phyloP scores from a whole-genome alignment of 2,113 vertebrate genomes.

The Cryptotis parvus region DNA sequence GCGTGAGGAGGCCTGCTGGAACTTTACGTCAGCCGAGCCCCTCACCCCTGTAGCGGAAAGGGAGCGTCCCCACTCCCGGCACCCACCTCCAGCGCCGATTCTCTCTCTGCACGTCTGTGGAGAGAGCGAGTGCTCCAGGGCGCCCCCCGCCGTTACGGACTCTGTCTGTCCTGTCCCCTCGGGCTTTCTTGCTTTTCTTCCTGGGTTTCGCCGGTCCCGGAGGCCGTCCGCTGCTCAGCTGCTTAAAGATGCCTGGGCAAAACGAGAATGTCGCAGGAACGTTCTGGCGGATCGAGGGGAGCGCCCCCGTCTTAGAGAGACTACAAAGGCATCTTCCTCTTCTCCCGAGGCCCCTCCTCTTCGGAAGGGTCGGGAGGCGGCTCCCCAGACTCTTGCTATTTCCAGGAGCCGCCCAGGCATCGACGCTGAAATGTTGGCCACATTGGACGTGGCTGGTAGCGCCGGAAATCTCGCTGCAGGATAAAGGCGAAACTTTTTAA shows the following conservation, averaged over 20 bases:
- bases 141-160: accelerated
- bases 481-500: neutral
- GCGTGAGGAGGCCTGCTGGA: too few species aligned
- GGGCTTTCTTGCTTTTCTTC: neutral
- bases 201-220: neutral
- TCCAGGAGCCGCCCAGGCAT: neutral
- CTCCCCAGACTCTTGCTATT: accelerated
- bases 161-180: neutral
- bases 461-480: too few species aligned
- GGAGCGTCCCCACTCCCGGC: too few species aligned
- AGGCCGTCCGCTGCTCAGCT: neutral
- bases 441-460: too few species aligned
- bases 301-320: neutral
- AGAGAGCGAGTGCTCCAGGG: neutral
- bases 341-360: neutral
- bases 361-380: neutral
- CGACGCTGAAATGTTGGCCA: too few species aligned
- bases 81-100: neutral
- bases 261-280: neutral
- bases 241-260: neutral
- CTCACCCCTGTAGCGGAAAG: too few species aligned
- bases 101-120: neutral
- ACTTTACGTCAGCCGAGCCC: too few species aligned
- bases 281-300: neutral
- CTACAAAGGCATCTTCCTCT: neutral